Conservation (phyloP, 2,888 invertebrate genomes). For the Lordiphosa andalusiaca region DNA sequence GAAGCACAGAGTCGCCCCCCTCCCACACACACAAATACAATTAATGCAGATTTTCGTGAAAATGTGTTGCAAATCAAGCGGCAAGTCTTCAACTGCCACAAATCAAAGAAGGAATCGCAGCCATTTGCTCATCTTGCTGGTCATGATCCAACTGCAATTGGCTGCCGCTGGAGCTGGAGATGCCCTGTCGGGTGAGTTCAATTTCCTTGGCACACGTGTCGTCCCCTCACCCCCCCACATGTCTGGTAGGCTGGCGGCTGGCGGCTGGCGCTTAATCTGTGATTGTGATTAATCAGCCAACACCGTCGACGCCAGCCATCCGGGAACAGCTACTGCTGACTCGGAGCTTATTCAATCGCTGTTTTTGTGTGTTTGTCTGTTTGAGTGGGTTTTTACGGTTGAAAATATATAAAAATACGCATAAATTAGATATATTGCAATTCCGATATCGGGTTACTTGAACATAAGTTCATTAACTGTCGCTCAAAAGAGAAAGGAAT, state of each 20-base stretch:
- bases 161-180: constrained; percentile 38
- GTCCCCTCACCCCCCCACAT: constrained; percentile 1
- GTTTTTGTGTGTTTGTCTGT: constrained; percentile 42
- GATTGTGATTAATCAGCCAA: constrained; percentile 69
- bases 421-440: constrained; percentile 74
- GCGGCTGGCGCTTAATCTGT: constrained; percentile 72
- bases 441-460: constrained; percentile 69
- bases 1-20: constrained; percentile 9
- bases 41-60: constrained; percentile 61
- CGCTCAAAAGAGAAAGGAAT: constrained; percentile 27
- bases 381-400: constrained; percentile 65
- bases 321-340: constrained; percentile 56
- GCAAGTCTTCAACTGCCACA: constrained; percentile 47
- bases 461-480: constrained; percentile 63
- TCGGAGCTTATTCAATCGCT: constrained; percentile 58
- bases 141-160: constrained; percentile 36
- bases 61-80: constrained; percentile 68
- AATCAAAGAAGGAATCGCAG: background rate
- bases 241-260: constrained; percentile 24
- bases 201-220: constrained; percentile 6
- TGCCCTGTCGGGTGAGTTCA: constrained; percentile 56
- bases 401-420: constrained; percentile 65
- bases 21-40: constrained; percentile 5
- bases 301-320: constrained; percentile 42
- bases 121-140: constrained; percentile 27